These are phyloP conservation scores for Drosophila prosaltans DNA, from an alignment of 1,140 invertebrate genomes.

Conservation along the genomic window DNA sequence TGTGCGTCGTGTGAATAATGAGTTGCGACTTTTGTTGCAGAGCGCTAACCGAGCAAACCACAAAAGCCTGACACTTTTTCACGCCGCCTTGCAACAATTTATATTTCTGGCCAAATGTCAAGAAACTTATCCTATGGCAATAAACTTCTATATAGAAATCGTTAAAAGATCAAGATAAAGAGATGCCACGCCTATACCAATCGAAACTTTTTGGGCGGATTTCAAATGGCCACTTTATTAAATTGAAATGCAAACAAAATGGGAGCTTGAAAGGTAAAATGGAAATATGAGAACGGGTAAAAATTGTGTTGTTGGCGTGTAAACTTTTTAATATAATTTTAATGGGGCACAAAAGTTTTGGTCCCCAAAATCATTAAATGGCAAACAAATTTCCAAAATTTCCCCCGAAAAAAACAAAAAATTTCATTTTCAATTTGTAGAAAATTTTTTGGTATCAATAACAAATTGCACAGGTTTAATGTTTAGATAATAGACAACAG, in stretches of 20 bases:
- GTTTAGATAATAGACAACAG: slow-evolving; percentile 72
- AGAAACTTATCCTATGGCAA: slow-evolving; percentile 54
- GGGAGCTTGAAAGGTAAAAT: not conserved
- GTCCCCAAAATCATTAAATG: slow-evolving; percentile 58
- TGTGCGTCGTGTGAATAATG: slow-evolving; percentile 69
- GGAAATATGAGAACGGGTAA: slow-evolving; percentile 14
- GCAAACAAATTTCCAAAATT: slow-evolving; percentile 20
- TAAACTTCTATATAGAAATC: slow-evolving; percentile 29
- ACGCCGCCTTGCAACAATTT: slow-evolving; percentile 73
- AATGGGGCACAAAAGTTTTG: slow-evolving; percentile 48
- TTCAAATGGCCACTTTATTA: slow-evolving; percentile 55
- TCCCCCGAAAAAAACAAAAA: slow-evolving; percentile 43
- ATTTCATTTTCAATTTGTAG: slow-evolving; percentile 73
- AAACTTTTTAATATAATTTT: slow-evolving; percentile 77
- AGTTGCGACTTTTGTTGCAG: slow-evolving; percentile 62
- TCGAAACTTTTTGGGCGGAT: slow-evolving; percentile 4
- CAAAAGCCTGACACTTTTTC: slow-evolving; percentile 72
- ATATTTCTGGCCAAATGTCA: slow-evolving; percentile 71
- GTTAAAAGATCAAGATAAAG: not conserved
- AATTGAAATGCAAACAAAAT: slow-evolving; percentile 59
- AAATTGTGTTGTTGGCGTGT: slow-evolving; percentile 35
- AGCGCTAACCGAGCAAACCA: slow-evolving; percentile 47
- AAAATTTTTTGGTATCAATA: slow-evolving; percentile 70
- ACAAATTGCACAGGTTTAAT: slow-evolving; percentile 47
- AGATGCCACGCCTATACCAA: not conserved